A percentile compares a stretch with the other conserved stretches of the same genome.
Evolutionary conservation across 2,888 invertebrate genomes (phyloP).

Genomic region (Plusia festucae): DNA sequence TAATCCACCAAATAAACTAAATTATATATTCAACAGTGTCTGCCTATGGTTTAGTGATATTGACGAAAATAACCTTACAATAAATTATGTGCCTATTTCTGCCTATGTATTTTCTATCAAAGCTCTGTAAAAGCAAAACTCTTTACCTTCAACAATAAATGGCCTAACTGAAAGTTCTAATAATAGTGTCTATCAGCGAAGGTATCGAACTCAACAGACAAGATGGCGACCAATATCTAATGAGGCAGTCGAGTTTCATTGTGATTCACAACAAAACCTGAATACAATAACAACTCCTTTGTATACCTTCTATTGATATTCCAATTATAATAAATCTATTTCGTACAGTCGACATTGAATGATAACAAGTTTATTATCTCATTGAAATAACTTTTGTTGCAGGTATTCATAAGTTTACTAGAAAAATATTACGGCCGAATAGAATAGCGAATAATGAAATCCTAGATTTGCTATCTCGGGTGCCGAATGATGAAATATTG

Average conservation of each 20-base stretch:
- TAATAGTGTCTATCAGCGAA: neutral
- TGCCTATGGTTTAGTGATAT: too few species aligned
- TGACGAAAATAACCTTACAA: too few species aligned
- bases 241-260: neutral
- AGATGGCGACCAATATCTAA: neutral
- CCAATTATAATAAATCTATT: slow-evolving; percentile 4
- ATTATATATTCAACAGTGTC: too few species aligned
- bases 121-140: neutral
- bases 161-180: neutral
- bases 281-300: neutral
- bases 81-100: too few species aligned
- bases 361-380: neutral
- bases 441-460: slow-evolving; percentile 98
- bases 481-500: slow-evolving; percentile 97
- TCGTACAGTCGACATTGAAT: slow-evolving; percentile 5
- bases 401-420: slow-evolving; percentile 96
- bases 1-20: too few species aligned
- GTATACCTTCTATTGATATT: slow-evolving; percentile 1
- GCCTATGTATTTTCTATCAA: too few species aligned
- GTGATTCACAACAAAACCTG: neutral
- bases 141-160: neutral
- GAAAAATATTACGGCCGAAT: slow-evolving; percentile 96
- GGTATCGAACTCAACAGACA: neutral
- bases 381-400: slow-evolving; percentile 45
- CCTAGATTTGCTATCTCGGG: slow-evolving; percentile 97